Conservation (phyloP, 92 coral and sea anemone species). For the Siderastrea siderea region DNA sequence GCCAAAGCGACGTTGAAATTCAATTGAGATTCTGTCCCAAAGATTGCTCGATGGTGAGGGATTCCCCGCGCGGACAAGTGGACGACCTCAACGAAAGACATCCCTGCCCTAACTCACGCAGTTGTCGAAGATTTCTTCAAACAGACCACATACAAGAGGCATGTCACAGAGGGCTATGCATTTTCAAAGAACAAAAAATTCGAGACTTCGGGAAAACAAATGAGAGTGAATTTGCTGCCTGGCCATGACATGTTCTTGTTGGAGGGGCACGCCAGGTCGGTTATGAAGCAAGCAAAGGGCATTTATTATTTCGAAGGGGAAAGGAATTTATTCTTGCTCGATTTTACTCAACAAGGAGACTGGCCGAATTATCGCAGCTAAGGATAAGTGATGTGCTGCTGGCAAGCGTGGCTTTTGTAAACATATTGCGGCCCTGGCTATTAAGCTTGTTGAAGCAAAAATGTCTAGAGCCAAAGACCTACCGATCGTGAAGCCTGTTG, state of each 20-base stretch:
- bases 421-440: constrained; percentile 63
- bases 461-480: background rate
- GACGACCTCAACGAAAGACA: constrained; percentile 37
- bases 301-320: constrained; percentile 28
- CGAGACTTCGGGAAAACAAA: constrained; percentile 59
- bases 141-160: constrained; percentile 20
- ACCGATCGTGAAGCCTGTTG: constrained; percentile 27
- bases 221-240: constrained; percentile 35
- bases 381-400: constrained; percentile 68
- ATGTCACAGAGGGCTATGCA: constrained; percentile 56
- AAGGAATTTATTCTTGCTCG: constrained; percentile 60
- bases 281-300: constrained; percentile 65
- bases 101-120: constrained; percentile 38
- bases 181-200: constrained; percentile 66
- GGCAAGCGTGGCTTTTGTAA: constrained; percentile 67
- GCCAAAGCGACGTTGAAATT: constrained; percentile 8
- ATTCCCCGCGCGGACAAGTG: constrained; percentile 13
- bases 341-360: constrained; percentile 58
- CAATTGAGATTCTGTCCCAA: constrained; percentile 1
- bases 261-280: constrained; percentile 73
- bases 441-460: background rate
- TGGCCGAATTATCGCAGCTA: constrained; percentile 60
- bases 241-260: constrained; percentile 57
- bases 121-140: constrained; percentile 15
- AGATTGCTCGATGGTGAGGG: constrained; percentile 21